Evolutionary conservation across 2,113 vertebrate genomes (phyloP).

Genomic region (Oncorhynchus masou): DNA sequence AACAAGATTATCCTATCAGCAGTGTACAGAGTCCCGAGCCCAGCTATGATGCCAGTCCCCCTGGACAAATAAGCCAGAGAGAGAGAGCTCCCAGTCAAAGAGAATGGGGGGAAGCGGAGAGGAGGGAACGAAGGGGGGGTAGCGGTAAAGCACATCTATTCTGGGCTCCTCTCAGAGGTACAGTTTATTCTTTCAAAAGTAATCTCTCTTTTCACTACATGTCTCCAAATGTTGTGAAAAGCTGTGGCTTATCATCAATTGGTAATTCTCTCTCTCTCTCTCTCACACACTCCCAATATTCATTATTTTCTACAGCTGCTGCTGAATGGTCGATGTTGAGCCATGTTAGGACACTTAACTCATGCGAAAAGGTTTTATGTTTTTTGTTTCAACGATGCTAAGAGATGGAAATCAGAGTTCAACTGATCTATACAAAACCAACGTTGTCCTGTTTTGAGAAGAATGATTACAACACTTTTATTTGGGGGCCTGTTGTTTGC

Average conservation of each 20-base stretch:
- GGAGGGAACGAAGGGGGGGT: slow-evolving; percentile 4
- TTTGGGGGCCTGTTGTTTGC: slow-evolving; percentile 31
- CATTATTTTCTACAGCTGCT: slow-evolving; percentile 24
- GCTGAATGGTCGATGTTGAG: slow-evolving; percentile 5
- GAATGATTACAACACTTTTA: slow-evolving; percentile 32
- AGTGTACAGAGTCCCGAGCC: slow-evolving; percentile 40
- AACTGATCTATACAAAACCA: slow-evolving; percentile 20
- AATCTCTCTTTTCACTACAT: slow-evolving; percentile 38
- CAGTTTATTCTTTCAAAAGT: slow-evolving; percentile 35
- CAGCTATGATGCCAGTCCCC: slow-evolving; percentile 38
- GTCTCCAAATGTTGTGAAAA: slow-evolving; percentile 38
- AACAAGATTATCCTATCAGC: slow-evolving; percentile 64
- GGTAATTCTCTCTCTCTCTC: slow-evolving; percentile 26
- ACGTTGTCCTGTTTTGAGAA: slow-evolving; percentile 32
- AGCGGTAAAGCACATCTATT: slow-evolving; percentile 40
- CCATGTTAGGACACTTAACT: slow-evolving; percentile 15
- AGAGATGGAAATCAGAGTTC: slow-evolving; percentile 22
- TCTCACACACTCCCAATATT: slow-evolving; percentile 1
- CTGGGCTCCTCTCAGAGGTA: slow-evolving; percentile 15
- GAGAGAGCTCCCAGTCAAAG: slow-evolving; percentile 31
- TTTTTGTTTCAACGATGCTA: slow-evolving; percentile 22
- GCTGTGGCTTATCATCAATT: slow-evolving; percentile 38
- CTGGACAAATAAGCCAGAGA: slow-evolving; percentile 23
- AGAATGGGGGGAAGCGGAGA: slow-evolving; percentile 1
- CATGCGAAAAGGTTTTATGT: not conserved